Evolutionary conservation across 2,113 vertebrate species (phyloP).

Genomic region (Pseudopipra pipra): DNA sequence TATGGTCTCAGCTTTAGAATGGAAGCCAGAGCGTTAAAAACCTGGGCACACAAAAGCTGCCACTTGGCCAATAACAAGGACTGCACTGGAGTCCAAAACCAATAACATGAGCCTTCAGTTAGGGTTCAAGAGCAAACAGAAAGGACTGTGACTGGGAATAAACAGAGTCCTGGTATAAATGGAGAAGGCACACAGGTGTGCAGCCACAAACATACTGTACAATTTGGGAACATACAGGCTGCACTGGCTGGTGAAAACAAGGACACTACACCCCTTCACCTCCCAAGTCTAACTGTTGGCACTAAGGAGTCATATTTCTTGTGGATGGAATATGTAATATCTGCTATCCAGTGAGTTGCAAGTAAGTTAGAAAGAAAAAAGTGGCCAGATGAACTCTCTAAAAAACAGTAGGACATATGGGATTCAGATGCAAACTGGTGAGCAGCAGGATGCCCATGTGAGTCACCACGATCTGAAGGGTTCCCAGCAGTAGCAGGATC

Average conservation of each 20-base stretch:
- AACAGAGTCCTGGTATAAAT: not conserved
- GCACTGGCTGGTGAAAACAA: not conserved
- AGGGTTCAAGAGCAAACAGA: not conserved
- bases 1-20: not conserved
- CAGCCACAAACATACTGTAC: not conserved
- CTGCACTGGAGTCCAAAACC: not conserved
- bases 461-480: not conserved
- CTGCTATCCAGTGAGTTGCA: not conserved
- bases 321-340: not conserved
- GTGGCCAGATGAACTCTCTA: not conserved
- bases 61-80: not conserved
- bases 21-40: not conserved
- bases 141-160: not conserved
- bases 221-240: not conserved
- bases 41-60: not conserved
- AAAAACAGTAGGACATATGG: not conserved
- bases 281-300: not conserved
- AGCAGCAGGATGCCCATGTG: not conserved
- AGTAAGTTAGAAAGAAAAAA: not conserved
- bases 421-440: not conserved
- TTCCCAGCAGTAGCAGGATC: not conserved
- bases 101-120: not conserved
- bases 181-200: not conserved
- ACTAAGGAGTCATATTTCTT: not conserved
- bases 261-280: not conserved